phyloP scores from a whole-genome alignment of 2,113 vertebrate genomes.

The Petrocephalus zakoni region DNA sequence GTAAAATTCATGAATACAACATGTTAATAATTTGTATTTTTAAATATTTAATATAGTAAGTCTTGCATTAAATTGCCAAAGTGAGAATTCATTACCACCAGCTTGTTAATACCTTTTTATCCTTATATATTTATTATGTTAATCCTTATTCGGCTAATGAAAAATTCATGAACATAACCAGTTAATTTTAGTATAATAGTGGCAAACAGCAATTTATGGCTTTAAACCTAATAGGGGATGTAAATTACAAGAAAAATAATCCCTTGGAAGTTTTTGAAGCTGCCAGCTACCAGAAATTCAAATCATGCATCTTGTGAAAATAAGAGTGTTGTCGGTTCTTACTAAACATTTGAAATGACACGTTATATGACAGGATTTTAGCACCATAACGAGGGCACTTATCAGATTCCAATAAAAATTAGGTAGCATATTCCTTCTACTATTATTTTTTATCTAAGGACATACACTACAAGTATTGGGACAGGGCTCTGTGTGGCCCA shows the following conservation, averaged over 20 bases:
- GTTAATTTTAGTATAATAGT: not conserved
- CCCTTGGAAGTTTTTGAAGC: not conserved
- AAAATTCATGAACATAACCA: not conserved
- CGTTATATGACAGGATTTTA: not conserved
- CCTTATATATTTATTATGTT: conserved; percentile 10
- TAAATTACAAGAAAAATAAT: not conserved
- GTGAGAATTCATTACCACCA: not conserved
- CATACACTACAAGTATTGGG: not conserved
- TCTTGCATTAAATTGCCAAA: not conserved
- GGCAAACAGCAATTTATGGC: not conserved
- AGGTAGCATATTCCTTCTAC: not conserved
- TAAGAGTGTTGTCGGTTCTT: not conserved
- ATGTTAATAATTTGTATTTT: conserved; percentile 10
- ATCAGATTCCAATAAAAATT: not conserved
- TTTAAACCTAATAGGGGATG: not conserved
- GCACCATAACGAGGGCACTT: not conserved
- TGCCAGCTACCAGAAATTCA: not conserved
- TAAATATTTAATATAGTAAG: conserved; percentile 10
- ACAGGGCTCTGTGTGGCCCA: not conserved
- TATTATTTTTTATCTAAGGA: not conserved
- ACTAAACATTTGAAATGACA: not conserved
- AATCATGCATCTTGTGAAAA: not conserved
- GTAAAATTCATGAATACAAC: conserved; percentile 3
- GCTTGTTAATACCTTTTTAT: conserved; percentile 6
- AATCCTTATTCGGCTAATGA: not conserved